These are phyloP conservation scores for Siphamia tubifer DNA, from an alignment of 2,113 vertebrate species.

Conservation along the genomic window DNA sequence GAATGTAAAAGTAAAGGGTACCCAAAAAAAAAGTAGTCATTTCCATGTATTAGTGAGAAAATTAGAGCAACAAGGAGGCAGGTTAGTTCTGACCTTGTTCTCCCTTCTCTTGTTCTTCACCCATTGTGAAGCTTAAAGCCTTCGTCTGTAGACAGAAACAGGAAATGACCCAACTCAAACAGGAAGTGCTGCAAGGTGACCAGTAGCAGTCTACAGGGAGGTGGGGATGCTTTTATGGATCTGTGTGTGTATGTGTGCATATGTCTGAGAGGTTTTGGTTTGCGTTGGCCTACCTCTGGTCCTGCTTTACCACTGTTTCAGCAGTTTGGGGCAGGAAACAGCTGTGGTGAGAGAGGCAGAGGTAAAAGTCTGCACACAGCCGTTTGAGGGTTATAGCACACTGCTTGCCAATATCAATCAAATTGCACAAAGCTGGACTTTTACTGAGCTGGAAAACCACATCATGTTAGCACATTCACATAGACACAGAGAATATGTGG, in stretches of 20 bases:
- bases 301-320: constrained; percentile 68
- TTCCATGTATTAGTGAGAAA: background rate
- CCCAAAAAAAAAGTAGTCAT: background rate
- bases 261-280: constrained; percentile 33
- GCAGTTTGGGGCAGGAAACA: constrained; percentile 82
- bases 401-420: constrained; percentile 72
- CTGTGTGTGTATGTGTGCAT: background rate
- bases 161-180: constrained; percentile 78
- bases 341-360: constrained; percentile 72
- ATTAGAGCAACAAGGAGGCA: background rate
- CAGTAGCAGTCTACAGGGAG: constrained; percentile 69
- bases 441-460: constrained; percentile 54
- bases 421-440: constrained; percentile 41
- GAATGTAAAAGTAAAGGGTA: background rate
- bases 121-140: constrained; percentile 21
- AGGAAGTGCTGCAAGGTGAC: constrained; percentile 82
- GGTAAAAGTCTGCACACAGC: constrained; percentile 57
- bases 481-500: constrained; percentile 2
- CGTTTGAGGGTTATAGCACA: constrained; percentile 68
- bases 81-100: constrained; percentile 47
- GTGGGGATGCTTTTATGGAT: constrained; percentile 5
- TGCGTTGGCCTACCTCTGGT: constrained; percentile 65
- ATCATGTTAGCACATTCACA: constrained; percentile 58
- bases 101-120: constrained; percentile 22
- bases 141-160: constrained; percentile 51